Evolutionary conservation across 1,140 invertebrate genomes (phyloP).

Genomic region (Habropoda laboriosa): DNA sequence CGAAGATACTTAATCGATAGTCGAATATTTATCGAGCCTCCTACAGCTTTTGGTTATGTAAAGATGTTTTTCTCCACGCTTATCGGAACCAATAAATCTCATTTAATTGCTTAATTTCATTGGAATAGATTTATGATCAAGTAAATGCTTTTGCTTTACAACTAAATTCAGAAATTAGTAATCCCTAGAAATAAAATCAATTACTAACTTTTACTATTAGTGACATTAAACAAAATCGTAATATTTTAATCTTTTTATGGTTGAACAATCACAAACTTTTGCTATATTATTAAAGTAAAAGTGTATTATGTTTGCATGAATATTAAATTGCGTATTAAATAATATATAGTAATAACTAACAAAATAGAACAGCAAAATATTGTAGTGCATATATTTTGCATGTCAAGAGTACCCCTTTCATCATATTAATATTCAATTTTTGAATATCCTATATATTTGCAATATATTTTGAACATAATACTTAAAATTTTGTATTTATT

Average conservation of each 20-base stretch:
- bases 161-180: not conserved
- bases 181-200: not conserved
- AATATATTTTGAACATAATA: not conserved
- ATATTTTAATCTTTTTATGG: not conserved
- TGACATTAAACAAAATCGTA: not conserved
- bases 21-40: constrained; percentile 24
- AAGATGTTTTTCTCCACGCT: not conserved
- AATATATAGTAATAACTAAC: not conserved
- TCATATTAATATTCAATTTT: not conserved
- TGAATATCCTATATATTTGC: not conserved
- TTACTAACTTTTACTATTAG: not conserved
- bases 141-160: not conserved
- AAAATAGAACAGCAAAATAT: not conserved
- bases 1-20: constrained; percentile 25
- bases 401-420: not conserved
- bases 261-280: not conserved
- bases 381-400: not conserved
- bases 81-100: not conserved
- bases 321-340: not conserved
- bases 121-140: constrained; percentile 8
- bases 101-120: not conserved
- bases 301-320: not conserved
- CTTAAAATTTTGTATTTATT: not conserved
- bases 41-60: constrained; percentile 22
- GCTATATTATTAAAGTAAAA: not conserved